phyloP scores from a whole-genome alignment of 2,888 invertebrate genomes.

The Cryptocephalus moraei region DNA sequence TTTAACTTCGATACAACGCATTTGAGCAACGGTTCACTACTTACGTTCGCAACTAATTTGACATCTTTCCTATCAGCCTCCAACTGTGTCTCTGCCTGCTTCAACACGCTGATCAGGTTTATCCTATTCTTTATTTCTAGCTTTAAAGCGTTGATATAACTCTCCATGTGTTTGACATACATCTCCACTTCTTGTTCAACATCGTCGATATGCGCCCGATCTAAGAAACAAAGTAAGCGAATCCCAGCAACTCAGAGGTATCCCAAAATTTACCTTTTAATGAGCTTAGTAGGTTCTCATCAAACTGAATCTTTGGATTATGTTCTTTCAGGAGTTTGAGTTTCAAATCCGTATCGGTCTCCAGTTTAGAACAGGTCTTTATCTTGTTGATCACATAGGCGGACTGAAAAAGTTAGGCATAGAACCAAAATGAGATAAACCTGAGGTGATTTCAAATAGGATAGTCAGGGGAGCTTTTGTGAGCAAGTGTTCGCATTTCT shows the following conservation, averaged over 20 bases:
- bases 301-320: constrained; percentile 51
- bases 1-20: too few species aligned
- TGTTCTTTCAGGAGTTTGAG: constrained; percentile 57
- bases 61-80: constrained; percentile 88
- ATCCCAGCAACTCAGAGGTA: neutral
- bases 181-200: constrained; percentile 80
- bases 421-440: neutral
- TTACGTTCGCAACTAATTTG: constrained; percentile 89
- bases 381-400: constrained; percentile 65
- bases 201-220: constrained; percentile 76
- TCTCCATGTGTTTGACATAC: constrained; percentile 67
- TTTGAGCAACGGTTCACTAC: constrained; percentile 29
- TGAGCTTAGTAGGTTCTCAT: constrained; percentile 68
- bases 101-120: constrained; percentile 64
- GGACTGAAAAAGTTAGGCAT: constrained; percentile 43
- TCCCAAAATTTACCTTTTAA: constrained; percentile 56
- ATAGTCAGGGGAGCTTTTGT: too few species aligned
- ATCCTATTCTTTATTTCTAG: constrained; percentile 74
- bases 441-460: neutral
- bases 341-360: constrained; percentile 63
- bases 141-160: constrained; percentile 69
- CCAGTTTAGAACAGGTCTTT: constrained; percentile 60
- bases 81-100: constrained; percentile 78
- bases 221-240: constrained; percentile 37
- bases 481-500: too few species aligned